These are phyloP conservation scores for Oostethus manadensis DNA, from an alignment of 2,113 vertebrate species.

Conservation along the genomic window DNA sequence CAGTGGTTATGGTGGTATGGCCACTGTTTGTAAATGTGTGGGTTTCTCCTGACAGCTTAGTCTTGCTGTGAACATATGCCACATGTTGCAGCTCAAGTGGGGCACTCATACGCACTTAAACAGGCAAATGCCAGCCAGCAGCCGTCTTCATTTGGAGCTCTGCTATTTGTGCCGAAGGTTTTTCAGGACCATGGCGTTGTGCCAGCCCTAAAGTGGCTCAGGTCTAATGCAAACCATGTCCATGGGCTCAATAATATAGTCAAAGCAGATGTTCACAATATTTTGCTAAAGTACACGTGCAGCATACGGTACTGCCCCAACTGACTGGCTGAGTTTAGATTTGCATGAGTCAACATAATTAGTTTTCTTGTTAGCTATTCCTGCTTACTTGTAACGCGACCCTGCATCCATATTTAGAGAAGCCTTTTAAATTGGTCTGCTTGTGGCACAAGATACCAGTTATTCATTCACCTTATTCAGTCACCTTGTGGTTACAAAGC, in stretches of 20 bases:
- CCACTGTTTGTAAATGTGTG: background rate
- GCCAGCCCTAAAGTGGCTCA: constrained; percentile 26
- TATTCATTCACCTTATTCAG: constrained; percentile 46
- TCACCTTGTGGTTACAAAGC: constrained; percentile 45
- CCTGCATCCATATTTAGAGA: constrained; percentile 46
- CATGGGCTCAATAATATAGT: constrained; percentile 18
- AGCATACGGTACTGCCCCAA: background rate
- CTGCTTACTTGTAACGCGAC: constrained; percentile 50
- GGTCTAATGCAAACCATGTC: constrained; percentile 18
- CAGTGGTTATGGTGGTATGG: background rate
- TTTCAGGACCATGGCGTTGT: constrained; percentile 28
- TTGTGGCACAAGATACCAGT: constrained; percentile 34
- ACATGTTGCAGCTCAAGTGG: constrained; percentile 49
- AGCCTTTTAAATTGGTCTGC: constrained; percentile 46
- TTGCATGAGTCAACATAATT: constrained; percentile 29
- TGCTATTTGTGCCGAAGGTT: constrained; percentile 50
- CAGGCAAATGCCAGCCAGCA: constrained; percentile 52
- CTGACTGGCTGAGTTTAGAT: constrained; percentile 4
- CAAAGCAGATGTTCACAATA: constrained; percentile 2
- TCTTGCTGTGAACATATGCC: constrained; percentile 49
- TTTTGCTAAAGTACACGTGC: background rate
- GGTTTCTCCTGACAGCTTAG: constrained; percentile 43
- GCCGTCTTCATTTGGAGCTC: constrained; percentile 49
- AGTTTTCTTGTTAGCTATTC: constrained; percentile 43
- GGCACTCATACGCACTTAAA: constrained; percentile 48